phyloP scores from a whole-genome alignment of 2,797 vertebrate genomes.

The Mastacembelus armatus region DNA sequence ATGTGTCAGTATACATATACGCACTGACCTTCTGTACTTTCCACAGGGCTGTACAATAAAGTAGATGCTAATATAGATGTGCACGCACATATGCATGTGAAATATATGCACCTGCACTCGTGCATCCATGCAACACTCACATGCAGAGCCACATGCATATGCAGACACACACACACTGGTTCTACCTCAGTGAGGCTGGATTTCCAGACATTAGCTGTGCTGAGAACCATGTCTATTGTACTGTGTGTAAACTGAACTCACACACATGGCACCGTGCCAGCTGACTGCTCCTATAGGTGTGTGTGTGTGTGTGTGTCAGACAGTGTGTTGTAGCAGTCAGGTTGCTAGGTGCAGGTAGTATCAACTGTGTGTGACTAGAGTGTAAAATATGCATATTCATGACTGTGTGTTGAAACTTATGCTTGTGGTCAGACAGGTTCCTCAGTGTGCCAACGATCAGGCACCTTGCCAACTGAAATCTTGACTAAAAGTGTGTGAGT shows the following conservation, averaged over 20 bases:
- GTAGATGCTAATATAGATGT: background rate
- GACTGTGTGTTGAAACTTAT: slow-evolving; percentile 8
- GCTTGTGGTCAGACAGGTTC: slow-evolving; percentile 19
- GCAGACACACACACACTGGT: background rate
- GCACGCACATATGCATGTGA: background rate
- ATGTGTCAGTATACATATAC: slow-evolving; percentile 1
- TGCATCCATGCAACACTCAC: background rate
- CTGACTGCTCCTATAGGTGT: slow-evolving; percentile 36
- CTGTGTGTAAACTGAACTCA: slow-evolving; percentile 64
- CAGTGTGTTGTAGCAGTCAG: background rate
- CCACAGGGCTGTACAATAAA: background rate
- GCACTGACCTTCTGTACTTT: slow-evolving; percentile 4
- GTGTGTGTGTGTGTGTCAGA: slow-evolving; percentile 25
- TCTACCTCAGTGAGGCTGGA: slow-evolving; percentile 44
- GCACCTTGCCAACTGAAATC: slow-evolving; percentile 22
- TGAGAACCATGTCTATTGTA: slow-evolving; percentile 62
- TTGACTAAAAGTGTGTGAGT: slow-evolving; percentile 6
- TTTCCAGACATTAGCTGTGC: slow-evolving; percentile 53
- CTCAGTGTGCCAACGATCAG: slow-evolving; percentile 3
- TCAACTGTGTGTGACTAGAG: slow-evolving; percentile 7
- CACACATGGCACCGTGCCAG: slow-evolving; percentile 36
- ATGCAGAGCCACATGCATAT: background rate
- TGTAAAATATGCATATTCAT: slow-evolving; percentile 19
- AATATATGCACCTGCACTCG: slow-evolving; percentile 7
- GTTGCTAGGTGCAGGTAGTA: slow-evolving; percentile 22